Evolutionary conservation across 2,888 invertebrate genomes (phyloP), one percentile per base, ranked within the genome.

Genomic region (Didymodactylos carnosus): DNA sequence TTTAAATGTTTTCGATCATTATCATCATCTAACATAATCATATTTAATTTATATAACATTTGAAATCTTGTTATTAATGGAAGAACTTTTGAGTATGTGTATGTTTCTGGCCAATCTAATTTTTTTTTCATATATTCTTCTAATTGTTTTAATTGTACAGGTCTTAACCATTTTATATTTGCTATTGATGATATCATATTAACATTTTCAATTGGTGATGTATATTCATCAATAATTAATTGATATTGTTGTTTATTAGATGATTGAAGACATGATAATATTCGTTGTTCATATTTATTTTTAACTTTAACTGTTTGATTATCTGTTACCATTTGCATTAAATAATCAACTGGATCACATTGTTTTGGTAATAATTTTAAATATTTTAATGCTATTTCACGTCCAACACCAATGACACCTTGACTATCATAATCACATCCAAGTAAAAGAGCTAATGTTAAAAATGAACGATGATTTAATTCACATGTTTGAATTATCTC

Each of bases 361-460:
- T 62, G 6, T 62, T 7, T 0, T 35, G 62, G 29, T 35, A 62
- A n/a, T 35, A 11, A 62, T 35, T 35, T 6, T 35, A 75, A n/a
- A 51, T 83, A 77, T 77, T 90, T 88, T 4, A 90, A 79, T 10
- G 88, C 90, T 3, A 88, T 79, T 76, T 91, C 90, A 76, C 88
- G 88, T 0, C 94, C 93, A 71, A 90, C 86, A 0, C 90, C 89
- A 46, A 85, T 86, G 76, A 93, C 83, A 78, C 93, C 91, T 73
- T 80, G 79, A 10, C n/a, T 86, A 69, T 88, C 87, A 81, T 92
- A 93, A 83, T 94, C 94, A 80, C 91, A 92, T 0, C 93, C 93
- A 77, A 91, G 89, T 2, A 94, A 84, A 40, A 94, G 81, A 10
- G 91, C 92, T 79, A 93, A 84, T 0, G 89, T 91, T 75, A 94